Percentiles rank a stretch among this genome's conserved stretches.
Evolutionary conservation across 2,888 invertebrate genomes (phyloP).

Genomic region (Boloria selene): DNA sequence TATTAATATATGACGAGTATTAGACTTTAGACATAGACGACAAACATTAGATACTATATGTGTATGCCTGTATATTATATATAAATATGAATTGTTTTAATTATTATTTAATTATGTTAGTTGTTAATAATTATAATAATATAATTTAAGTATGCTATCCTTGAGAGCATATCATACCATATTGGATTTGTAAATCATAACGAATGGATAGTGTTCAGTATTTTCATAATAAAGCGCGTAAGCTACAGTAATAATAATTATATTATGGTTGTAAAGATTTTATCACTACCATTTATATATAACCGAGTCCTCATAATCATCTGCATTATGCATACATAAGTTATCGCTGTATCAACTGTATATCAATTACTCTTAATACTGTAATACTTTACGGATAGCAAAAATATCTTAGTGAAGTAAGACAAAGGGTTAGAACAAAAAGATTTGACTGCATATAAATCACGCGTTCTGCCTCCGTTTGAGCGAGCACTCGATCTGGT

Average conservation of each 20-base stretch:
- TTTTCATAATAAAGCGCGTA: conserved; percentile 18
- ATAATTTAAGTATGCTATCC: too few relatives aligned
- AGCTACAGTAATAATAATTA: conserved; percentile 2
- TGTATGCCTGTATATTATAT: too few relatives aligned
- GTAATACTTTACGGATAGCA: conserved; percentile 16
- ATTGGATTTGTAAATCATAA: conserved; percentile 10
- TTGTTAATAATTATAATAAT: too few relatives aligned
- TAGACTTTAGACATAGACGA: too few relatives aligned
- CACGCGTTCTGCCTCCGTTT: conserved; percentile 18
- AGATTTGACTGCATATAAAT: conserved; percentile 33
- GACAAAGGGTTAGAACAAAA: conserved; percentile 35
- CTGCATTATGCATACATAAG: conserved; percentile 30
- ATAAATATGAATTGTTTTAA: too few relatives aligned
- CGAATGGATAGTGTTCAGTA: conserved; percentile 6
- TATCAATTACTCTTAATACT: conserved; percentile 32
- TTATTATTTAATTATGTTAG: too few relatives aligned
- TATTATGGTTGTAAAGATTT: conserved; percentile 12
- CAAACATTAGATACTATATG: too few relatives aligned
- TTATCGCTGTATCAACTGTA: conserved; percentile 8
- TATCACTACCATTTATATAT: conserved; percentile 27
- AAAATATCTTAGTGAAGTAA: conserved; percentile 24
- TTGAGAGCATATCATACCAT: not conserved
- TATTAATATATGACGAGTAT: too few relatives aligned
- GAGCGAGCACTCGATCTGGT: conserved; percentile 35
- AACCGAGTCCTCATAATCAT: conserved; percentile 22